These are phyloP conservation scores for Euproctis similis DNA, from an alignment of 2,888 invertebrate genomes.

Conservation along the genomic window DNA sequence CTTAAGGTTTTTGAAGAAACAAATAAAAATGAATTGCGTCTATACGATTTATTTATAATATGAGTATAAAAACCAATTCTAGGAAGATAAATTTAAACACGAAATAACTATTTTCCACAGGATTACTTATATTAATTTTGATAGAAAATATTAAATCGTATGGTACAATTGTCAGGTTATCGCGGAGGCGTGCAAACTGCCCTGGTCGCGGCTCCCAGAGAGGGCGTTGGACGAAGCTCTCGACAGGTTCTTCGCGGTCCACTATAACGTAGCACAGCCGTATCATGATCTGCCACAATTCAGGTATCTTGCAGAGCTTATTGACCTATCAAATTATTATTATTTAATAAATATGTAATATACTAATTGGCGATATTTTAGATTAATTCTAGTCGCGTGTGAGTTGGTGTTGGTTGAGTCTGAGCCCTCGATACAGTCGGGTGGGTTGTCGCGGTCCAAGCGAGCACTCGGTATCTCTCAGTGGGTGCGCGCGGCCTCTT, in stretches of 20 bases:
- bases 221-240: slow-evolving; percentile 41
- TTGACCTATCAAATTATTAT: too few species aligned
- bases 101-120: too few species aligned
- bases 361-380: too few species aligned
- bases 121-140: too few species aligned
- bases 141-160: too few species aligned
- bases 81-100: too few species aligned
- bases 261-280: slow-evolving; percentile 36
- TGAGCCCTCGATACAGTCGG: neutral
- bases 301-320: too few species aligned
- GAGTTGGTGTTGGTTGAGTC: slow-evolving; percentile 16
- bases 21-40: too few species aligned
- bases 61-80: too few species aligned
- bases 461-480: slow-evolving; percentile 35
- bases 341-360: too few species aligned
- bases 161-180: slow-evolving; percentile 28
- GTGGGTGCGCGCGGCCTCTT: slow-evolving; percentile 37
- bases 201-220: slow-evolving; percentile 51
- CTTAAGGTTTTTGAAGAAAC: too few species aligned
- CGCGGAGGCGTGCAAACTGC: slow-evolving; percentile 41
- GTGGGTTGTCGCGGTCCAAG: slow-evolving; percentile 10
- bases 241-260: slow-evolving; percentile 45
- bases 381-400: slow-evolving; percentile 40
- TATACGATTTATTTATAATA: too few species aligned
- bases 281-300: slow-evolving; percentile 53